These are phyloP conservation scores for Nipponia nippon DNA, from an alignment of 2,113 vertebrate species.

Conservation along the genomic window DNA sequence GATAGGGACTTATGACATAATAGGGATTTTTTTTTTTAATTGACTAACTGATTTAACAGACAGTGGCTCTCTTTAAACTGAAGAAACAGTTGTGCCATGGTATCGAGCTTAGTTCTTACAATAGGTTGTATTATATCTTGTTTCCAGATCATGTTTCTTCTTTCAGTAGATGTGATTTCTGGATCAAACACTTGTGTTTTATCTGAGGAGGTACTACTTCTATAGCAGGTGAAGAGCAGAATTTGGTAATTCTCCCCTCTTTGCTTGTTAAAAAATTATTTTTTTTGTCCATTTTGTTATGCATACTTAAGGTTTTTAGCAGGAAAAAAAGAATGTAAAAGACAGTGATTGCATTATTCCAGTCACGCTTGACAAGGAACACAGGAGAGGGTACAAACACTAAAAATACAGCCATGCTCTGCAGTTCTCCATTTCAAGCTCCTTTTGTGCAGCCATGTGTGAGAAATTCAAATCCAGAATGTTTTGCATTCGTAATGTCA, in stretches of 20 bases:
- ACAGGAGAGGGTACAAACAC: not conserved
- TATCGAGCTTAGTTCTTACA: not conserved
- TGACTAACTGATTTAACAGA: conserved; percentile 2
- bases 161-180: not conserved
- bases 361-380: not conserved
- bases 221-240: not conserved
- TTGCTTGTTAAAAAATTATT: not conserved
- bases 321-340: not conserved
- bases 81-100: not conserved
- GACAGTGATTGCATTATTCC: not conserved
- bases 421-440: not conserved
- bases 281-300: not conserved
- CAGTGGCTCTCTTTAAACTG: not conserved
- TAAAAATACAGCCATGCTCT: not conserved
- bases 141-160: not conserved
- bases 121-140: not conserved
- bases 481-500: not conserved
- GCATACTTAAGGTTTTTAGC: not conserved
- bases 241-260: not conserved
- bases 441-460: not conserved
- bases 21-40: not conserved
- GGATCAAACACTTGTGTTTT: not conserved
- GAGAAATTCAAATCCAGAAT: not conserved
- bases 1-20: not conserved
- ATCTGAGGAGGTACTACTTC: not conserved